Percentiles rank a stretch among this genome's conserved stretches.
phyloP scores from a whole-genome alignment of 2,888 invertebrate genomes.

The Drosophila differens region DNA sequence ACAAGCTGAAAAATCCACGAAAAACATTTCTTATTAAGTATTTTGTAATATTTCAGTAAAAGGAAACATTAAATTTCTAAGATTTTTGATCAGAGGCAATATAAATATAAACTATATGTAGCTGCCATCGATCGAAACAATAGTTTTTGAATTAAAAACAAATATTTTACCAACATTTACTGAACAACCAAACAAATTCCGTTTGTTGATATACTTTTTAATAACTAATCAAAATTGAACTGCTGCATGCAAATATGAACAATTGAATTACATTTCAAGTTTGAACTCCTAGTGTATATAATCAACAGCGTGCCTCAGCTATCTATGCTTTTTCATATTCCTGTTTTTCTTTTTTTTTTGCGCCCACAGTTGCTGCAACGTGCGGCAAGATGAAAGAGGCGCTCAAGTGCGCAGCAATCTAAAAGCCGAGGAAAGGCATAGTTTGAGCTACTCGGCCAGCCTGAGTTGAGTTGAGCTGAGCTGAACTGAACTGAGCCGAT shows the following conservation, averaged over 20 bases:
- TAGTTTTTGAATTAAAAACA: too few species aligned
- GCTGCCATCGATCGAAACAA: too few species aligned
- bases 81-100: too few species aligned
- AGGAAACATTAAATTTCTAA: too few species aligned
- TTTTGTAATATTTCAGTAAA: too few species aligned
- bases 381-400: slow-evolving; percentile 52
- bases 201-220: neutral
- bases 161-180: too few species aligned
- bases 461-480: neutral
- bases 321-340: too few species aligned
- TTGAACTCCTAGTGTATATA: neutral
- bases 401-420: slow-evolving; percentile 56
- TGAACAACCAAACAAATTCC: too few species aligned
- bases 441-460: slow-evolving; percentile 27
- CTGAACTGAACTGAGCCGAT: slow-evolving; percentile 1
- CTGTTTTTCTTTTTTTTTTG: neutral
- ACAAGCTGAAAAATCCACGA: too few species aligned
- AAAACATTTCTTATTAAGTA: too few species aligned
- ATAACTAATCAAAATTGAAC: neutral
- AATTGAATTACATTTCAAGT: neutral
- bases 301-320: neutral
- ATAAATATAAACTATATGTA: too few species aligned
- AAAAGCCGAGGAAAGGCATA: slow-evolving; percentile 19
- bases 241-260: neutral
- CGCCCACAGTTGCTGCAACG: slow-evolving; percentile 40